These are phyloP conservation scores for Eristalis arbustorum DNA, from an alignment of 2,888 invertebrate species.

Conservation along the genomic window DNA sequence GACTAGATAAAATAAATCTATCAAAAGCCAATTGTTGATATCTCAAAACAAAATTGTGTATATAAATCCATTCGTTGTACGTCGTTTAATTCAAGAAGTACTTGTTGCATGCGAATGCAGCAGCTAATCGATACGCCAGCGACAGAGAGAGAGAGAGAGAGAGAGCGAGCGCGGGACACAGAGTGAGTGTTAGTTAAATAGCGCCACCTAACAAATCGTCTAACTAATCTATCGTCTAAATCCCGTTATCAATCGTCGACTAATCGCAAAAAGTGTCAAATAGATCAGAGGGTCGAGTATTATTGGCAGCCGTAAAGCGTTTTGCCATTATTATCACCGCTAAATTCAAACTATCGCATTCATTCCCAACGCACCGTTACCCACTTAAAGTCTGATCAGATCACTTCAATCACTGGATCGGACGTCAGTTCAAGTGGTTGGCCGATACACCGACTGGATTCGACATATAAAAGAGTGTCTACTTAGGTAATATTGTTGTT, in stretches of 20 bases:
- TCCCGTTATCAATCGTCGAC: conserved; percentile 8
- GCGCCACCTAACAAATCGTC: background rate
- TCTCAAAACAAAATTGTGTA: background rate
- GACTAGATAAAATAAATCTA: conserved; percentile 7
- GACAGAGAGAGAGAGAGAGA: background rate
- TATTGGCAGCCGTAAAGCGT: background rate
- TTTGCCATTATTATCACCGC: background rate
- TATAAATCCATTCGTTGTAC: conserved; percentile 3
- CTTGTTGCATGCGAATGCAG: conserved; percentile 18
- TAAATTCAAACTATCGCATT: conserved; percentile 18
- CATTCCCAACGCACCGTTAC: conserved; percentile 23
- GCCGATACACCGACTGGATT: conserved; percentile 31
- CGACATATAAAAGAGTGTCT: conserved; percentile 1
- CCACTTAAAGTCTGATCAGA: conserved; percentile 5
- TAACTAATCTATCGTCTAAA: background rate
- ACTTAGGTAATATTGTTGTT: background rate
- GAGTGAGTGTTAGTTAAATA: background rate
- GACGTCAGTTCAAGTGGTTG: conserved; percentile 17
- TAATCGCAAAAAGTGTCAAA: conserved; percentile 11
- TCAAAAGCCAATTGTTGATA: background rate
- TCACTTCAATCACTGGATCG: conserved; percentile 8
- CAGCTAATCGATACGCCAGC: background rate
- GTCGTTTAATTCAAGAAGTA: background rate
- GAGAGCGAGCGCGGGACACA: too few species aligned
- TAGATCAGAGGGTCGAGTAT: conserved; percentile 7